phyloP scores from a whole-genome alignment of 2,888 invertebrate genomes.

The Pseudococcus viburni region DNA sequence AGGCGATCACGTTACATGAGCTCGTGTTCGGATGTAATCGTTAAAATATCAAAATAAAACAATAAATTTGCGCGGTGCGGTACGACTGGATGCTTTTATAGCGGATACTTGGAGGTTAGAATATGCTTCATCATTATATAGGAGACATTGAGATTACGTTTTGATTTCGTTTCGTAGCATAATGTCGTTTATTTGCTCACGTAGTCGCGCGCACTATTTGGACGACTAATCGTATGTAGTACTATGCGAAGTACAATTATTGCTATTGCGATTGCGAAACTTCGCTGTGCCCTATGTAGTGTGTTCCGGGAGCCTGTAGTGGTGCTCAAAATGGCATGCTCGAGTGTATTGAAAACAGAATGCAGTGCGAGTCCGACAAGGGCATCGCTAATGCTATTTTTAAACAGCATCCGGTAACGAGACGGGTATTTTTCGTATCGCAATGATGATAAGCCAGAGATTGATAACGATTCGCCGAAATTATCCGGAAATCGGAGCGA shows the following conservation, averaged over 20 bases:
- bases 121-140: slow-evolving; percentile 9
- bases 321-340: neutral
- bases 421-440: neutral
- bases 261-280: neutral
- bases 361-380: neutral
- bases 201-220: neutral
- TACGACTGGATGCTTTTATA: neutral
- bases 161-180: neutral
- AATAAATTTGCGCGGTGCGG: neutral
- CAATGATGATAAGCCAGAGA: neutral
- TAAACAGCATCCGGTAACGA: neutral
- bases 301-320: neutral
- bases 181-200: neutral
- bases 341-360: neutral
- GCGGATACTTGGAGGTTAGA: neutral
- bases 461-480: slow-evolving; percentile 8
- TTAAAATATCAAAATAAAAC: slow-evolving; percentile 12
- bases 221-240: neutral
- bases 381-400: slow-evolving; percentile 22
- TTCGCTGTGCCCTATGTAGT: neutral
- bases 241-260: neutral
- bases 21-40: neutral
- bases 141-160: slow-evolving; percentile 10
- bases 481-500: neutral
- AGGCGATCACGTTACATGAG: slow-evolving; percentile 11